These are phyloP conservation scores for Magallana nippona DNA, from an alignment of 2,888 invertebrate genomes.

Conservation along the genomic window DNA sequence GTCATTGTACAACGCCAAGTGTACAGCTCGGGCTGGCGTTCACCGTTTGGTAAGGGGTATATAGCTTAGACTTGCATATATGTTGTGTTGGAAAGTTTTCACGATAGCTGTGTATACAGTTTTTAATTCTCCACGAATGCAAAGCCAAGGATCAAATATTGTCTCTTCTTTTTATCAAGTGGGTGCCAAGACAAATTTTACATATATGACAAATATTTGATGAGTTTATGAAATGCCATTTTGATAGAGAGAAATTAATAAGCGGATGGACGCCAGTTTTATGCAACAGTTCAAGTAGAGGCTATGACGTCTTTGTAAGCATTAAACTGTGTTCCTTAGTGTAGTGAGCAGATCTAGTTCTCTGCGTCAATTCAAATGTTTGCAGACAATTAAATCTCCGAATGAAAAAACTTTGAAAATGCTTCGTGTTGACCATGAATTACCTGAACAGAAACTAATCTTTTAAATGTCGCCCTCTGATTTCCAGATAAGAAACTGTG, in stretches of 20 bases:
- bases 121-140: constrained; percentile 17
- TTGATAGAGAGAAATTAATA: constrained; percentile 6
- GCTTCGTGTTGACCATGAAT: background rate
- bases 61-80: background rate
- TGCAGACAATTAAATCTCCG: constrained; percentile 14
- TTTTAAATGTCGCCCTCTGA: constrained; percentile 20
- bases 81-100: background rate
- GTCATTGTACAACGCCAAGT: background rate
- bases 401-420: background rate
- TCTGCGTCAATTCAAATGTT: constrained; percentile 25
- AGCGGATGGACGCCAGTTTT: background rate
- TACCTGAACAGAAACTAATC: background rate
- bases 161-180: constrained; percentile 22
- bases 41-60: background rate
- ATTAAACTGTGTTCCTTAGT: background rate
- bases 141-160: constrained; percentile 29
- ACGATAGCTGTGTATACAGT: constrained; percentile 8
- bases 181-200: constrained; percentile 24
- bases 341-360: background rate
- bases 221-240: constrained; percentile 9
- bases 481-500: background rate
- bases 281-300: background rate
- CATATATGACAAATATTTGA: constrained; percentile 26
- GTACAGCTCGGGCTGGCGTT: background rate
- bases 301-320: background rate